Conservation (phyloP, 2,113 vertebrate genomes). For the Macrotis lagotis region DNA sequence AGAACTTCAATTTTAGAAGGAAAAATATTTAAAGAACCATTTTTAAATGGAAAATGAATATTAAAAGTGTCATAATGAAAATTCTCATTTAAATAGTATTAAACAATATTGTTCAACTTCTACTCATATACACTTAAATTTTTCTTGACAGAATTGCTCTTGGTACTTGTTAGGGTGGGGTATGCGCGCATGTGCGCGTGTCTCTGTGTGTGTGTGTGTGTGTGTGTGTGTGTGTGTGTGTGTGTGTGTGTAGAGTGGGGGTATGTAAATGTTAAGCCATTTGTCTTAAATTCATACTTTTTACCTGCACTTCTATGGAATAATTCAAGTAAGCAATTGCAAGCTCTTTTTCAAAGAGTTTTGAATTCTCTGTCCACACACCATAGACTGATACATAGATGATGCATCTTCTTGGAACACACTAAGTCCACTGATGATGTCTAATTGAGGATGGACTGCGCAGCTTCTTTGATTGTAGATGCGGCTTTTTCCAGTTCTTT, state of each 20-base stretch:
- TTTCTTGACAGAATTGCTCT: constrained; percentile 52
- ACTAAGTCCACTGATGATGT: neutral
- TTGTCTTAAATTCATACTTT: constrained; percentile 15
- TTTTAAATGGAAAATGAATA: constrained; percentile 49
- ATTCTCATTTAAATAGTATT: constrained; percentile 51
- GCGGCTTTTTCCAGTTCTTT: constrained; percentile 91
- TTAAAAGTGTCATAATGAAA: constrained; percentile 60
- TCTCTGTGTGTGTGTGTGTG: too few relatives aligned
- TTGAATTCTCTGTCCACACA: constrained; percentile 29
- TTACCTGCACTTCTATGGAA: constrained; percentile 25
- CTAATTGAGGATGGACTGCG: constrained; percentile 84
- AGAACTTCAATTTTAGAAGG: neutral
- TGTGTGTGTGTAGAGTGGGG: too few relatives aligned
- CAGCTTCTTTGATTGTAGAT: constrained; percentile 89
- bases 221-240: too few relatives aligned
- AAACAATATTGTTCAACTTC: constrained; percentile 61
- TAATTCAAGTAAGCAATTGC: neutral
- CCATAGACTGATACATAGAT: constrained; percentile 27
- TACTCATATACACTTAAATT: constrained; percentile 26
- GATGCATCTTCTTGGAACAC: constrained; percentile 1
- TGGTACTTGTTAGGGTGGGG: neutral
- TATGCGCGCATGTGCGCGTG: too few relatives aligned
- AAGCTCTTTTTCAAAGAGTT: constrained; percentile 22
- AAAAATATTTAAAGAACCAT: constrained; percentile 46
- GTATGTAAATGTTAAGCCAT: constrained; percentile 28